Conservation (phyloP, 2,797 vertebrate genomes). For the Gambusia yucatana region DNA sequence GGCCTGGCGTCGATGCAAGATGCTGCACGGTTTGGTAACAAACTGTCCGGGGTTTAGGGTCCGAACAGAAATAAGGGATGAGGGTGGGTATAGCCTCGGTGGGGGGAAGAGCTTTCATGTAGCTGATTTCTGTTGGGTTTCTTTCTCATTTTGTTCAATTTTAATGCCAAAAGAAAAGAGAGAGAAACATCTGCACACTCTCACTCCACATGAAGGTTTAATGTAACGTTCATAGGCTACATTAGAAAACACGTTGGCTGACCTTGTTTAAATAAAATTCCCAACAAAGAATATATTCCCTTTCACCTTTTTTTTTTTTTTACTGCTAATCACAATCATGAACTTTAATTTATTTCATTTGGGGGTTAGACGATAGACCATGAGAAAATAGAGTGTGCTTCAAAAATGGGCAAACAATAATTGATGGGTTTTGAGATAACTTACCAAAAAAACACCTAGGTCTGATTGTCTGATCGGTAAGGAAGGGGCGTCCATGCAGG, state of each 20-base stretch:
- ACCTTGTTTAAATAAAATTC: not conserved
- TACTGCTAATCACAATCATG: not conserved
- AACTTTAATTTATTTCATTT: not conserved
- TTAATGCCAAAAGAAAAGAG: not conserved
- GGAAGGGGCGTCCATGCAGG: not conserved
- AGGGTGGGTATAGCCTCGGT: not conserved
- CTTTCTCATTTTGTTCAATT: not conserved
- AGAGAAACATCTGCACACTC: not conserved
- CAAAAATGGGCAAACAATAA: not conserved
- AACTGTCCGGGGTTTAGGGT: slow-evolving; percentile 19
- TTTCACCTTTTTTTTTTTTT: not conserved
- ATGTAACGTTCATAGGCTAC: not conserved
- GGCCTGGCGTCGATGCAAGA: slow-evolving; percentile 14
- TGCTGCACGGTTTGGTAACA: slow-evolving; percentile 2
- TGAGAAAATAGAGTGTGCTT: not conserved
- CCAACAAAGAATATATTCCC: not conserved
- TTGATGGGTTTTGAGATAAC: not conserved
- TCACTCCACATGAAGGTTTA: not conserved
- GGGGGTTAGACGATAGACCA: not conserved
- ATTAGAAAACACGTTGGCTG: not conserved
- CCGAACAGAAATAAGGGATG: not conserved
- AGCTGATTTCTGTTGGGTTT: not conserved
- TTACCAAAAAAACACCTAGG: not conserved
- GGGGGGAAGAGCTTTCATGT: not conserved
- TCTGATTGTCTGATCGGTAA: not conserved